A percentile compares a stretch with the other conserved stretches of the same genome.
Conservation (phyloP, 2,888 invertebrate genomes). For the Epistrophe grossulariae region DNA sequence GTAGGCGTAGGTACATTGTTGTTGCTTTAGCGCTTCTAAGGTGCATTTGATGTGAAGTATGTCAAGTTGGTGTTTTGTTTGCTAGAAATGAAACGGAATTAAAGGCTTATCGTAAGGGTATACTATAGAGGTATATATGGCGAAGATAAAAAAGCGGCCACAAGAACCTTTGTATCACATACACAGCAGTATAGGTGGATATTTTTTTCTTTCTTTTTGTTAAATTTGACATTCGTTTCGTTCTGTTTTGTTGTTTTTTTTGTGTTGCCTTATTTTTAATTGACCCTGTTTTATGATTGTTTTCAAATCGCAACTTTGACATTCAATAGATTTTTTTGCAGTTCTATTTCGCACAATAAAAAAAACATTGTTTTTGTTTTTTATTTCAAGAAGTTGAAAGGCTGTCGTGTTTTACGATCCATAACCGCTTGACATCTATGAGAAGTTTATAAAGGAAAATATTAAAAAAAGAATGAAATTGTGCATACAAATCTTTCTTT, state of each 20-base stretch:
- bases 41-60: constrained; percentile 65
- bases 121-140: neutral
- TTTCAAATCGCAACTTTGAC: constrained; percentile 60
- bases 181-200: neutral
- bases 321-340: constrained; percentile 47
- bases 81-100: constrained; percentile 66
- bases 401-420: neutral
- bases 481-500: neutral
- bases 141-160: constrained; percentile 38
- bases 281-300: constrained; percentile 46
- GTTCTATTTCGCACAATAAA: neutral
- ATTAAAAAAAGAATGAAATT: neutral
- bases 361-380: neutral
- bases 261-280: constrained; percentile 21
- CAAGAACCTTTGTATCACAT: constrained; percentile 35
- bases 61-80: constrained; percentile 74
- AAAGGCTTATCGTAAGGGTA: constrained; percentile 56
- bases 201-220: constrained; percentile 26
- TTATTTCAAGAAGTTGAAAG: neutral
- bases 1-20: neutral
- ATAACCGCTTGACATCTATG: constrained; percentile 12
- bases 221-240: constrained; percentile 64
- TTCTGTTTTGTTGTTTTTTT: constrained; percentile 19
- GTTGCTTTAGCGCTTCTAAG: constrained; percentile 40
- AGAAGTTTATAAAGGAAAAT: neutral